These are phyloP conservation scores for Petromus typicus DNA, from an alignment of 2,113 vertebrate genomes.

Conservation along the genomic window DNA sequence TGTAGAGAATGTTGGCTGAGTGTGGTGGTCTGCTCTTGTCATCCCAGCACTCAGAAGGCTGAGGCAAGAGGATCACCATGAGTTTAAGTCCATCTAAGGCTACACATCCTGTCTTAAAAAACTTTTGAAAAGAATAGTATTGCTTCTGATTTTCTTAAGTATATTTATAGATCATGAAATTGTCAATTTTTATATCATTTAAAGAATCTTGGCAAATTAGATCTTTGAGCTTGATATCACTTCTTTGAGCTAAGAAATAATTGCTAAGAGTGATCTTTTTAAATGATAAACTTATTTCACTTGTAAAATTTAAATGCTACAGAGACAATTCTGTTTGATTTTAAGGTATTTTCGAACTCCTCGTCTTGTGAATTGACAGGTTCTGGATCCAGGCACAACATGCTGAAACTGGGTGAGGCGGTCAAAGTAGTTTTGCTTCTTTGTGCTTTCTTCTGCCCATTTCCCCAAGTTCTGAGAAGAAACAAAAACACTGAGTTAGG, in stretches of 20 bases:
- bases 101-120: background rate
- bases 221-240: background rate
- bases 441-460: background rate
- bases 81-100: background rate
- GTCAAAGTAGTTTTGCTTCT: background rate
- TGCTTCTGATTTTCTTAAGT: background rate
- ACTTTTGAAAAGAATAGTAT: background rate
- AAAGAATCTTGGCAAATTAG: slow-evolving; percentile 31
- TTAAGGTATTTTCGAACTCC: slow-evolving; percentile 74
- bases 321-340: slow-evolving; percentile 72
- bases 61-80: background rate
- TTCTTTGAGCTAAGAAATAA: slow-evolving; percentile 49
- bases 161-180: slow-evolving; percentile 4
- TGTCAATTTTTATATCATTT: slow-evolving; percentile 55
- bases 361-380: slow-evolving; percentile 54
- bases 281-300: slow-evolving; percentile 42
- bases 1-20: background rate
- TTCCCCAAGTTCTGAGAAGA: slow-evolving; percentile 8
- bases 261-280: background rate
- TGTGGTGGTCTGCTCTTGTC: background rate
- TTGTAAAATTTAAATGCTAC: slow-evolving; percentile 46
- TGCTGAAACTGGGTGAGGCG: slow-evolving; percentile 83
- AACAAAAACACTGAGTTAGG: slow-evolving; percentile 15
- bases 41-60: background rate
- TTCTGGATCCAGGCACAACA: slow-evolving; percentile 69